These are phyloP conservation scores for Euthynnus affinis DNA, from an alignment of 2,797 vertebrate genomes.

Conservation along the genomic window DNA sequence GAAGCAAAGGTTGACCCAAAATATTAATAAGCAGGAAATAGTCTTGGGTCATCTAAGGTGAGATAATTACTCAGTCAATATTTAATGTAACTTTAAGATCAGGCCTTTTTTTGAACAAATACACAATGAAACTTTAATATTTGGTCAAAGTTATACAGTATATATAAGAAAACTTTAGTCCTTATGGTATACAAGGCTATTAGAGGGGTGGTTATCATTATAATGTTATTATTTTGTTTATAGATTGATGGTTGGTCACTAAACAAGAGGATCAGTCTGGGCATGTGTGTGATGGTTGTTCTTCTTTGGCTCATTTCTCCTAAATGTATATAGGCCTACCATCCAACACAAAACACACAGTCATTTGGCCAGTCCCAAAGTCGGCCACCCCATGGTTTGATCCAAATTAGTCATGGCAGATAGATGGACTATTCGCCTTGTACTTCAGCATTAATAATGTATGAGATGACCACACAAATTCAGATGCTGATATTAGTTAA, in stretches of 20 bases:
- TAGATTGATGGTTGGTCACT: background rate
- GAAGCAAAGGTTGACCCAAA: no score
- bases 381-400: background rate
- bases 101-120: background rate
- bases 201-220: no score
- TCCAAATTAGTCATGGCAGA: background rate
- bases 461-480: no score
- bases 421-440: background rate
- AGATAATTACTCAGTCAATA: background rate
- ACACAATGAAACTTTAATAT: background rate
- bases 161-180: no score
- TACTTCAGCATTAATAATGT: background rate
- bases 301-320: background rate
- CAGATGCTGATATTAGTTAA: background rate
- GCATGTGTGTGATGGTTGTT: no score
- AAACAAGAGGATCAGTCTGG: no score
- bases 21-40: background rate
- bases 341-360: background rate
- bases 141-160: background rate
- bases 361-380: background rate
- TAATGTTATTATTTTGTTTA: background rate
- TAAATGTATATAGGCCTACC: background rate
- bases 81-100: background rate
- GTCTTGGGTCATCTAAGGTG: no score
- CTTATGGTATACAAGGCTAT: no score